Base-by-base conservation (phyloP, 2,797 vertebrate genomes). In the Dicrostonyx torquatus region DNA sequence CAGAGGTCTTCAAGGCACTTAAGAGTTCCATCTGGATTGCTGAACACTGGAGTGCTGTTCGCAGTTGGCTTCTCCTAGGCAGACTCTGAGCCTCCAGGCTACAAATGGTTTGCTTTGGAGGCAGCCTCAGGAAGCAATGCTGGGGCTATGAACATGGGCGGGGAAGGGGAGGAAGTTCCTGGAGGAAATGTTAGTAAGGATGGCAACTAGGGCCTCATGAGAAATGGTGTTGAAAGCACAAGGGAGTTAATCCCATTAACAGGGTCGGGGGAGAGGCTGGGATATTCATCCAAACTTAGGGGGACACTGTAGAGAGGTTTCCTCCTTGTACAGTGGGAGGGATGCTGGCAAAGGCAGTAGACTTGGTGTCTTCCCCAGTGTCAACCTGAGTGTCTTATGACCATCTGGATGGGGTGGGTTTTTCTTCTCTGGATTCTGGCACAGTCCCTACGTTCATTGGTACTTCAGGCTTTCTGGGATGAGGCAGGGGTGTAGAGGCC, bases 401-500 rank as follows among this genome's bases (percentile, higher is more conserved):
- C 64, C 31, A 37, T 76, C 87, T 78, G 87, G 66, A 50, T 9
- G 77, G 68, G 64, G 78, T 31, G 68, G 14, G n/a, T 40, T 64
- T 86, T 80, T 90, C 62, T 45, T 93, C n/a, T 79, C 64, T 76
- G 79, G 79, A 73, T 92, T 94, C 76, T 80, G 82, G 82, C 20
- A 53, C 26, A 60, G 48, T n/a, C 50, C 29, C 53, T 72, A 6
- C 37, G 40, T 10, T 20, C 31, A 6, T 1, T 58, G 72, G 48
- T 12, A n/a, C 55, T 66, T 20, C 13, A 31, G 50, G 62, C 13
- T 5, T 88, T 50, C 73, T 79, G 77, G 48, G 64, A 62, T 13
- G 50, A 48, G 73, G 2, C 0, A 3, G 20, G 8, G 37, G 22
- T 12, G 9, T 58, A 64, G 40, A 50, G 13, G 5, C 12, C 43